Percentiles rank a stretch among this genome's conserved stretches.
phyloP scores from a whole-genome alignment of 1,140 invertebrate species.

The Calephelis nemesis region DNA sequence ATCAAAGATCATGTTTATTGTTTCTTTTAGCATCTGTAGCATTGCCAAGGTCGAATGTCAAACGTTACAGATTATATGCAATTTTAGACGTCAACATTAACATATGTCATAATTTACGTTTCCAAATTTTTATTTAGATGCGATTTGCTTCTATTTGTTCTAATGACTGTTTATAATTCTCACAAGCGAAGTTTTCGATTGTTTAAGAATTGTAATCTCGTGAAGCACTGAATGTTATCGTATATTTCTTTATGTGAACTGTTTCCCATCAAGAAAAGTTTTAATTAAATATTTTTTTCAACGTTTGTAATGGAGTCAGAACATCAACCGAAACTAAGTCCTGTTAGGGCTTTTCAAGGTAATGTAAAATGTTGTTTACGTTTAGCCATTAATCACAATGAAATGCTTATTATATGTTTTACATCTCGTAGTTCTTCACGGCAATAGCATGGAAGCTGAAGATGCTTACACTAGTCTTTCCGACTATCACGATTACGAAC shows the following conservation, averaged over 20 bases:
- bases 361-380: slow-evolving; percentile 23
- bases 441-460: slow-evolving; percentile 76
- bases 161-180: too few species aligned
- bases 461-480: slow-evolving; percentile 93
- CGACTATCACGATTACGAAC: slow-evolving; percentile 95
- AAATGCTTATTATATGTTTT: slow-evolving; percentile 24
- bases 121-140: background rate
- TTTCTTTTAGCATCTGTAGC: background rate
- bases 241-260: background rate
- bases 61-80: background rate
- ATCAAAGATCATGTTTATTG: background rate
- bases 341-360: slow-evolving; percentile 66
- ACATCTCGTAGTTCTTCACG: slow-evolving; percentile 52
- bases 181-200: background rate
- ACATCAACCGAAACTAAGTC: slow-evolving; percentile 60
- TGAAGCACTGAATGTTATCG: background rate
- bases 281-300: slow-evolving; percentile 11
- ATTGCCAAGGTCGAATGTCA: background rate
- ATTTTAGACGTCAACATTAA: background rate
- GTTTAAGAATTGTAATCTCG: background rate
- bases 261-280: background rate
- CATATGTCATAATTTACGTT: background rate
- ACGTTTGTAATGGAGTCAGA: slow-evolving; percentile 53
- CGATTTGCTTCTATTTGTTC: background rate
- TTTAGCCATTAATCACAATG: slow-evolving; percentile 1